Percentiles rank a stretch among this genome's conserved stretches.
Conservation (phyloP, 2,888 invertebrate genomes). For the Ectobius pallidus region DNA sequence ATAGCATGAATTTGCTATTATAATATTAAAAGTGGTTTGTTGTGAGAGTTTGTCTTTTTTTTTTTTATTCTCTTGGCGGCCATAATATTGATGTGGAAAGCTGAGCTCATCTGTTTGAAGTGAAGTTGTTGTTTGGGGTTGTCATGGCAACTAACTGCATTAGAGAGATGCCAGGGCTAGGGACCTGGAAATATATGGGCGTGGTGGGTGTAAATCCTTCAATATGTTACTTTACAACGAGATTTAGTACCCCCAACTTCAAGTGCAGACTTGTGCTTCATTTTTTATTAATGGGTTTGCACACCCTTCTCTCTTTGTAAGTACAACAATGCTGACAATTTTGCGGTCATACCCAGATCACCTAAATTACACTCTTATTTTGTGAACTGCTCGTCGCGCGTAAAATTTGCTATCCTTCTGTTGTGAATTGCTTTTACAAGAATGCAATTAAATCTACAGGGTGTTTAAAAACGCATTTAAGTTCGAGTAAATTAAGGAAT, state of each 20-base stretch:
- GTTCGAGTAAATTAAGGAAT: no score
- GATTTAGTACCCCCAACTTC: background rate
- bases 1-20: background rate
- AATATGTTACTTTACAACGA: conserved; percentile 21
- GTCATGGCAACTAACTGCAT: conserved; percentile 8
- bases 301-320: no score
- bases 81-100: conserved; percentile 6
- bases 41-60: no score
- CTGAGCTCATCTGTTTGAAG: conserved; percentile 22
- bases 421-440: no score
- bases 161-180: background rate
- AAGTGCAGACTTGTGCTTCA: background rate
- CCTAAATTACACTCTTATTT: no score
- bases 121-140: conserved; percentile 8
- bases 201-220: conserved; percentile 26
- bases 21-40: background rate
- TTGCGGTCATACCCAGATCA: no score
- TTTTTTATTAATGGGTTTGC: conserved; percentile 16
- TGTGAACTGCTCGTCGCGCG: no score
- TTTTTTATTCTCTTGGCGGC: no score
- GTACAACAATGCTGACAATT: no score
- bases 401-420: no score
- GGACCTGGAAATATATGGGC: conserved; percentile 25
- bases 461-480: no score
- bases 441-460: no score